Percentiles rank a stretch among this genome's conserved stretches.
Conservation (phyloP, 1,140 invertebrate genomes). For the Portunus trituberculatus region DNA sequence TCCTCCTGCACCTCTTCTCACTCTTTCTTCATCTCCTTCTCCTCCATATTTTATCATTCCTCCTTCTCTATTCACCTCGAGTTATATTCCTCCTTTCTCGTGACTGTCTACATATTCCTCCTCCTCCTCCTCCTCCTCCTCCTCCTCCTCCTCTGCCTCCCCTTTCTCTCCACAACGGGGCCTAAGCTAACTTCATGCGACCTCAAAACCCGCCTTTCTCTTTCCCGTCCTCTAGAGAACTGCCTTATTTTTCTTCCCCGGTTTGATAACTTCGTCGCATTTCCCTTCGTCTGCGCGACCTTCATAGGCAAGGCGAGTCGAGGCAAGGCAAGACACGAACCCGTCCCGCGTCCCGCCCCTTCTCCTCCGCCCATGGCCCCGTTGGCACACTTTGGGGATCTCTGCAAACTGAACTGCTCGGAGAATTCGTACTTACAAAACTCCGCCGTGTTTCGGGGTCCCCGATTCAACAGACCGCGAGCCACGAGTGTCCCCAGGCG, state of each 20-base stretch:
- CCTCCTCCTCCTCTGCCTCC: background rate
- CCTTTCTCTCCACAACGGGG: background rate
- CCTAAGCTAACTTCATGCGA: background rate
- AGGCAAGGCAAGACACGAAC: background rate
- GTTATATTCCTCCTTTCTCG: background rate
- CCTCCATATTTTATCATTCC: background rate
- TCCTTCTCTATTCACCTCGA: background rate
- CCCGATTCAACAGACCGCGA: background rate
- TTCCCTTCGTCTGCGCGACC: background rate
- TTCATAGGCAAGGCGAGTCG: background rate
- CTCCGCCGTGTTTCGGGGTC: background rate
- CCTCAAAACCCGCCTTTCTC: background rate
- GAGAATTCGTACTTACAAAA: slow-evolving; percentile 3
- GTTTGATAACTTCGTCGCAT: slow-evolving; percentile 8
- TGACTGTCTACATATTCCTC: no score
- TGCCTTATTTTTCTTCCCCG: background rate
- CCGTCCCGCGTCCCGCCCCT: background rate
- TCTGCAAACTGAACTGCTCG: background rate
- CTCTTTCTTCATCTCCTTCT: background rate
- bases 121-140: no score
- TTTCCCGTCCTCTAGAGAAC: background rate
- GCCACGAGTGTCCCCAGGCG: background rate
- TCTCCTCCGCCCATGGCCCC: background rate
- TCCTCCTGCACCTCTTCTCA: background rate
- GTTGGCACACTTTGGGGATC: background rate